Evolutionary conservation across 2,113 vertebrate genomes (phyloP).

Genomic region (Aegithalos caudatus): DNA sequence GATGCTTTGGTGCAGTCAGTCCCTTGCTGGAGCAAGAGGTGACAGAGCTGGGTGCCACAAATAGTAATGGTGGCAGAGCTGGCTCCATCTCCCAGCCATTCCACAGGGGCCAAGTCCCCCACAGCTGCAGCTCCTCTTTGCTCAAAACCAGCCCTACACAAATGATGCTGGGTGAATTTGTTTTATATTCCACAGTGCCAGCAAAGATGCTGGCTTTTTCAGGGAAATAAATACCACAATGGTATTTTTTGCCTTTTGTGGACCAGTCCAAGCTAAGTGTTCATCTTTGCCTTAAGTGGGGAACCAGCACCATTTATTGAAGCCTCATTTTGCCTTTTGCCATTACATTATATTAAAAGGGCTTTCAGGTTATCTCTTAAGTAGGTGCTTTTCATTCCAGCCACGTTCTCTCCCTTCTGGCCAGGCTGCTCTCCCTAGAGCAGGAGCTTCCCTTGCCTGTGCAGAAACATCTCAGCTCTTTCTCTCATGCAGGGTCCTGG

Average conservation of each 20-base stretch:
- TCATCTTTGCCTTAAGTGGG: not conserved
- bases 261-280: not conserved
- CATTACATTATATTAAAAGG: conserved; percentile 29
- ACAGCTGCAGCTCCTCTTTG: not conserved
- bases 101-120: accelerated
- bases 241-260: not conserved
- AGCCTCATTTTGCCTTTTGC: conserved; percentile 17
- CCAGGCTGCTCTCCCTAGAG: not conserved
- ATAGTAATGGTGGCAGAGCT: not conserved
- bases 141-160: not conserved
- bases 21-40: accelerated
- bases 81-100: accelerated
- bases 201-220: not conserved
- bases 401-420: not conserved
- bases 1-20: not conserved
- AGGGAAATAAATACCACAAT: not conserved
- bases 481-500: accelerated
- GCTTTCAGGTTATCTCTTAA: conserved; percentile 22
- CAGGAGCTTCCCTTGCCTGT: not conserved
- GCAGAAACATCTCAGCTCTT: not conserved
- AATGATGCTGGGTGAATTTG: accelerated
- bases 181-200: not conserved
- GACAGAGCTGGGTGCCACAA: accelerated
- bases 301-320: accelerated
- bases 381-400: conserved; percentile 34